Base-by-base conservation (phyloP, 2,113 vertebrate genomes). In the Calyptommatus sinebrachiatus region DNA sequence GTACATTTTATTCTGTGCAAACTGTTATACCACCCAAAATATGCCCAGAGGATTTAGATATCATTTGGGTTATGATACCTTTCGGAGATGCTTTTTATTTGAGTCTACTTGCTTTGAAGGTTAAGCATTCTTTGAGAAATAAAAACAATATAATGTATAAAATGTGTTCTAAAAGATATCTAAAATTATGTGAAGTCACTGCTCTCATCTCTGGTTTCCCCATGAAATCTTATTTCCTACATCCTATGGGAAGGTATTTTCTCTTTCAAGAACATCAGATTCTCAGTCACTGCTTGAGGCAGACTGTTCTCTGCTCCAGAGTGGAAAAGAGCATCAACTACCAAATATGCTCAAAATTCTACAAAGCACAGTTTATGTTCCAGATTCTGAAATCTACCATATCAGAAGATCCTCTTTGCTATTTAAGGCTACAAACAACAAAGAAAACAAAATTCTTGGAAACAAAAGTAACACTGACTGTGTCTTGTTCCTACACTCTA, bases 261-360 rank as follows among this genome's bases (percentile, higher is more conserved):
- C 35, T 68, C 71, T 66, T 12, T 74, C n/a, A 73, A 66, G 70
- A 80, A 80, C 62, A 53, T 73, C 70, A 73, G 29, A 24, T 80
- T 80, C 46, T 41, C 31, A 41, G 24, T 24, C 48, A 67, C 41
- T 74, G 71, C 71, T 80, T 74, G 48, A 80, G 79, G 79, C 62
- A 73, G 61, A 28, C 2, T 35, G 35, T 68, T 53, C 63, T 74
- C 11, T 80, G 14, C 63, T 80, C 29, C 63, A 60, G 5, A 67
- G 29, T 74, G 48, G 61, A 29, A 45, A 53, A 73, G 61, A 53
- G 22, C 26, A 35, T 61, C 28, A 31, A 57, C 57, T 28, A 18
- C 31, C 53, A 73, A 73, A 16, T 21, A 74, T 35, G 48, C 31
- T 28, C 48, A 68, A 80, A 60, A 74, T 74, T 80, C 31, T 68